Base-by-base conservation (phyloP, 2,888 invertebrate genomes). In the Apoda limacodes region DNA sequence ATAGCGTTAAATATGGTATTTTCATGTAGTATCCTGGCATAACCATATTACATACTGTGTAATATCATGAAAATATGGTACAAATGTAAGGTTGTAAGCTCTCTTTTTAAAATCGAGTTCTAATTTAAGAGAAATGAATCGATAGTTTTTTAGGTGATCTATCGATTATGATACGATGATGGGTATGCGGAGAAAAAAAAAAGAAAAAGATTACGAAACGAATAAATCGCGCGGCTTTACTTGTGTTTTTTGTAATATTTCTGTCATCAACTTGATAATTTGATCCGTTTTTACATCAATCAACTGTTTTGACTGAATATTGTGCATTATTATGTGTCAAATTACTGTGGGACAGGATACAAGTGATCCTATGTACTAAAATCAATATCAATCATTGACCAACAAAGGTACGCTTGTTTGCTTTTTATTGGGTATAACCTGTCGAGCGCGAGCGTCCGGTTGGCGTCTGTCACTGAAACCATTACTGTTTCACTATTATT, bases 351-450 rank as follows among this genome's bases (percentile, higher is more conserved):
- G 60, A 58, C 65, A 68, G 62, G 63, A 61, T 67, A 57, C 59
- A 61, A 67, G 75, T 78, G 69, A 63, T 65, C 69, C 60, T 69
- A 67, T 62, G 62, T 65, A 70, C 68, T 80, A 80, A 82, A 80
- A 82, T 82, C 81, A 70, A 82, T 82, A 82, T 68, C 68, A 76
- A 74, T 72, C 76, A 66, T 66, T 69, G 70, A 69, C 69, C 70
- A 80, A 80, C 80, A 82, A 81, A 82, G 81, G 81, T 82, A 82
- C 78, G 80, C 81, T 81, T 66, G 76, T 78, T 76, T 75, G 76
- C 71, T 67, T 72, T 71, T 60, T 55, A 60, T 55, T 52, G 62
- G 62, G 54, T 72, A 71, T 78, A 80, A 80, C 80, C 80, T 81
- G 75, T 78, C 76, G 75, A 72, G 75, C 66, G 64, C 66, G 70